These are phyloP conservation scores for Eristalis arbustorum DNA, from an alignment of 2,888 invertebrate genomes.

Conservation along the genomic window DNA sequence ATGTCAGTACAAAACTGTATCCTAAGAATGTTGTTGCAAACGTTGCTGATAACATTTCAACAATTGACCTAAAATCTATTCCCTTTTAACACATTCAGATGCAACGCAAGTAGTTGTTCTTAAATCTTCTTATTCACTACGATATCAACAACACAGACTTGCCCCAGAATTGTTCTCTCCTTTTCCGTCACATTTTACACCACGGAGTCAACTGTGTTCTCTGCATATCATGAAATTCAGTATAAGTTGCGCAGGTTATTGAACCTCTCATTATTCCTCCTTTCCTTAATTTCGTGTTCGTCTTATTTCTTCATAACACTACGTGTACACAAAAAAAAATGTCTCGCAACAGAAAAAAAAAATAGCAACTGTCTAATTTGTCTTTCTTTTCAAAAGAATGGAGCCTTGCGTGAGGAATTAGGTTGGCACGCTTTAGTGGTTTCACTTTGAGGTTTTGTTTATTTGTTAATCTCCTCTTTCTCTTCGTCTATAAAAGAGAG, in stretches of 20 bases:
- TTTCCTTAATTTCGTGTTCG: conserved; percentile 18
- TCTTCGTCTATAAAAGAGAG: background rate
- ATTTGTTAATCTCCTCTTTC: background rate
- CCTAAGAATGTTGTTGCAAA: too few relatives aligned
- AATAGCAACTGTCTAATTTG: conserved; percentile 39
- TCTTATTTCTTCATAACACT: conserved; percentile 10
- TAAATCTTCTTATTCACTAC: background rate
- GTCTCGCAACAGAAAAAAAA: background rate
- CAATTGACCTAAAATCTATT: too few relatives aligned
- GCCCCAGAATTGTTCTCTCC: background rate
- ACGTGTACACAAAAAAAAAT: background rate
- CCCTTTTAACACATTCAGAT: background rate
- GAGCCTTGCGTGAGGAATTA: conserved; percentile 39
- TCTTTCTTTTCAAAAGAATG: conserved; percentile 29
- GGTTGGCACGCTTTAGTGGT: conserved; percentile 43
- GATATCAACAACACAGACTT: background rate
- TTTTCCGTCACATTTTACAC: background rate
- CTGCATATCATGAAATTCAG: background rate
- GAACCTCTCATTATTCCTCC: conserved; percentile 18
- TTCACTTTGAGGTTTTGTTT: conserved; percentile 31
- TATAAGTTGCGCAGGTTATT: conserved; percentile 22
- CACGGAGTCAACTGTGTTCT: background rate
- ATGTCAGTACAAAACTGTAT: too few relatives aligned
- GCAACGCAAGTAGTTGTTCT: background rate
- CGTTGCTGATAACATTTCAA: too few relatives aligned